Conservation (phyloP, 2,888 invertebrate species). For the Nesidiocoris tenuis region DNA sequence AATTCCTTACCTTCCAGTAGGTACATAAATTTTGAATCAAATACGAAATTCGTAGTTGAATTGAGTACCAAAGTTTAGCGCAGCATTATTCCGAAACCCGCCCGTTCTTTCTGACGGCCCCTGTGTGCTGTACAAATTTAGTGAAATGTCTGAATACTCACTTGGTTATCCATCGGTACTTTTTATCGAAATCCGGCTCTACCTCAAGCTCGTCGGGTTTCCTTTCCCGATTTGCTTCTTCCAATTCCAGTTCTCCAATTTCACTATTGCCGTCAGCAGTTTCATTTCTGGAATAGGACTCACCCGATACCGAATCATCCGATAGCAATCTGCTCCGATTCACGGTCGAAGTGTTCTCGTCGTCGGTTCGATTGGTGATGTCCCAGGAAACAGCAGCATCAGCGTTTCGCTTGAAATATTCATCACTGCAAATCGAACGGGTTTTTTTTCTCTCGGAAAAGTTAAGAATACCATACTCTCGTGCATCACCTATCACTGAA, state of each 20-base stretch:
- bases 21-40: no score
- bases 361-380: constrained; percentile 56
- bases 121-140: no score
- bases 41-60: no score
- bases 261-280: constrained; percentile 54
- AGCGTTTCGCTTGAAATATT: constrained; percentile 64
- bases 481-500: no score
- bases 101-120: no score
- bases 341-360: constrained; percentile 12
- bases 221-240: constrained; percentile 49
- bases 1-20: no score
- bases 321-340: no score
- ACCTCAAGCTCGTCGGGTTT: constrained; percentile 11
- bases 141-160: constrained; percentile 42
- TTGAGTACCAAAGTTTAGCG: no score
- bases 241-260: constrained; percentile 53
- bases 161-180: constrained; percentile 46
- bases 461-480: no score
- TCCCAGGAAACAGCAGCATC: constrained; percentile 61
- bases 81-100: no score
- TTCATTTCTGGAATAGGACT: constrained; percentile 50
- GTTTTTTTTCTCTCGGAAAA: not conserved
- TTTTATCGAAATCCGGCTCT: constrained; percentile 42
- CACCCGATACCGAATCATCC: not conserved
- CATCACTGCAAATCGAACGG: constrained; percentile 54